A percentile compares a stretch with the other conserved stretches of the same genome.
phyloP scores from a whole-genome alignment of 2,113 vertebrate genomes.

The Bubo bubo region DNA sequence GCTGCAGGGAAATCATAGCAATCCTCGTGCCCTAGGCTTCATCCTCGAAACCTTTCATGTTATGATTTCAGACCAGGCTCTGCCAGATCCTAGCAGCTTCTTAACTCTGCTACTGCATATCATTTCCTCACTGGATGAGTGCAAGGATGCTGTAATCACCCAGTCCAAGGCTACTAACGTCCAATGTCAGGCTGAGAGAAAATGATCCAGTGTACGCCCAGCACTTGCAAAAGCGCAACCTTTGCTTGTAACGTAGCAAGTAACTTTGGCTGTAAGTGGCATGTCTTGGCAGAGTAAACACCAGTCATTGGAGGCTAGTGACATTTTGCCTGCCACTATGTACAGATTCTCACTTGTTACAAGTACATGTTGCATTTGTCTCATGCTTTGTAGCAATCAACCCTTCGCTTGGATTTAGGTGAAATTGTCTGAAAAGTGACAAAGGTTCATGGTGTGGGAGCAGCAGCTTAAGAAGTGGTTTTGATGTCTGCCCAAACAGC shows the following conservation, averaged over 20 bases:
- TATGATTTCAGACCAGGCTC: neutral
- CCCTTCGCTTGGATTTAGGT: slow-evolving; percentile 48
- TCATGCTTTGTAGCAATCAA: slow-evolving; percentile 25
- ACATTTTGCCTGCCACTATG: slow-evolving; percentile 2
- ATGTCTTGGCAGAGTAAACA: slow-evolving; percentile 14
- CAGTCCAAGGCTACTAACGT: neutral
- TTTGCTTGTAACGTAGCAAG: neutral
- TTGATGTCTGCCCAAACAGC: neutral
- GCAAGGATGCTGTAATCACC: neutral
- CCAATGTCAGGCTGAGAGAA: neutral
- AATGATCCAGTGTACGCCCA: neutral
- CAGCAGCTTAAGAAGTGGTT: neutral
- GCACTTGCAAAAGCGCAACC: neutral
- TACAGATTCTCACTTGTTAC: neutral
- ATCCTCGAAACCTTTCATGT: neutral
- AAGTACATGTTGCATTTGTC: slow-evolving; percentile 15
- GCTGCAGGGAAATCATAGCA: neutral
- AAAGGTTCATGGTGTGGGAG: neutral
- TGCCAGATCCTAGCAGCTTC: neutral
- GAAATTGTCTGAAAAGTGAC: slow-evolving; percentile 49
- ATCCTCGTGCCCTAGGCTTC: neutral
- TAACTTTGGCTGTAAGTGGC: neutral
- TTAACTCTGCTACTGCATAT: neutral
- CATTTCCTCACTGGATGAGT: neutral
- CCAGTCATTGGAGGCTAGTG: neutral